phyloP scores from a whole-genome alignment of 30 jellyfish, hydroid and myxozoan species.

The Sanderia malayensis region DNA sequence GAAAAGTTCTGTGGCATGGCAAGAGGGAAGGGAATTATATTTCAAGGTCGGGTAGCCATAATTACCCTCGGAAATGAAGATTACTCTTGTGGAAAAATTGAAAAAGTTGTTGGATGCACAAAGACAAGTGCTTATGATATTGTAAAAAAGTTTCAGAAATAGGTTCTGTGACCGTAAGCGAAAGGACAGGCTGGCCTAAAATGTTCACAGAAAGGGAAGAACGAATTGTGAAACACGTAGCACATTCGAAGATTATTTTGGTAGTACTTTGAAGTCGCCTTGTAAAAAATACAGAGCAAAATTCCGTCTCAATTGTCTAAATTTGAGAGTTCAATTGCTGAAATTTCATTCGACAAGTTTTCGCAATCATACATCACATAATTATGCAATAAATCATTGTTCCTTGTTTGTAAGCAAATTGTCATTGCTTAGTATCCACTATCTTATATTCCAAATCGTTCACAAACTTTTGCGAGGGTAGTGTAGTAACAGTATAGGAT shows the following conservation, averaged over 20 bases:
- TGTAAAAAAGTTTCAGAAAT: background rate
- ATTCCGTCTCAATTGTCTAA: background rate
- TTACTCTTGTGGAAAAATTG: slow-evolving; percentile 5
- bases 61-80: background rate
- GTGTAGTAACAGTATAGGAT: too few species aligned
- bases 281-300: background rate
- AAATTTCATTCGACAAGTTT: too few species aligned
- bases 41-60: background rate
- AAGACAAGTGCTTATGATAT: background rate
- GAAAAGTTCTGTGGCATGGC: slow-evolving; percentile 4
- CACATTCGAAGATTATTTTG: too few species aligned
- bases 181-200: slow-evolving; percentile 8
- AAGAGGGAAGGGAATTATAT: background rate
- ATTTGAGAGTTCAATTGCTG: too few species aligned
- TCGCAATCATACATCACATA: too few species aligned
- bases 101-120: slow-evolving; percentile 1
- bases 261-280: background rate
- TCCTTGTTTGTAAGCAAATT: too few species aligned
- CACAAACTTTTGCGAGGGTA: too few species aligned
- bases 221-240: background rate
- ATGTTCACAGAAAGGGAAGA: background rate
- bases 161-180: background rate
- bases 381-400: too few species aligned
- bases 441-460: too few species aligned
- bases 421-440: too few species aligned